Percentiles rank a stretch among this genome's conserved stretches.
Conservation (phyloP, 2,797 vertebrate genomes). For the Tangara arthus region DNA sequence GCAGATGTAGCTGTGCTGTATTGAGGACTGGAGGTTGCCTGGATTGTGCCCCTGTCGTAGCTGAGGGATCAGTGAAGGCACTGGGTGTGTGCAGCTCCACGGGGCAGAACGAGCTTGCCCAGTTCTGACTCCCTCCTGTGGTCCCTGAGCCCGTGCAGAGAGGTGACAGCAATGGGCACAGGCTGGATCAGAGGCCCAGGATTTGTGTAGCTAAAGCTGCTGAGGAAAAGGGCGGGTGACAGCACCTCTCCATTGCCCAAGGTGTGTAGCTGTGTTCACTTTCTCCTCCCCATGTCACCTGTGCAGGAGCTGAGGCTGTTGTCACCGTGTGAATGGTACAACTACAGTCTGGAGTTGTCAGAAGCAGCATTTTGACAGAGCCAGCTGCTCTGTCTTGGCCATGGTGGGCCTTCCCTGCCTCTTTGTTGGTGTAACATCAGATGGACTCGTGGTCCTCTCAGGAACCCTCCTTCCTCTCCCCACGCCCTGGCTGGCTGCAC, state of each 20-base stretch:
- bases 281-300: background rate
- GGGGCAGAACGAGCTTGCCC: background rate
- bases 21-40: background rate
- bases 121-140: background rate
- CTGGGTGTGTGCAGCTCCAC: background rate
- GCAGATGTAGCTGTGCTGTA: background rate
- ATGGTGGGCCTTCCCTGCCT: background rate
- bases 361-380: background rate
- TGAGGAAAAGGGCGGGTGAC: background rate
- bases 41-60: background rate
- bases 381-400: background rate
- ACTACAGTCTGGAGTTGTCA: background rate
- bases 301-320: background rate
- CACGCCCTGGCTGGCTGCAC: background rate
- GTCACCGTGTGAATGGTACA: background rate
- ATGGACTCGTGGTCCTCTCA: slow-evolving; percentile 28
- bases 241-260: background rate
- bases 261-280: background rate
- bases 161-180: background rate
- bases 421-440: background rate
- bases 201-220: background rate
- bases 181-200: background rate
- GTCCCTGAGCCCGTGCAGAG: background rate
- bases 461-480: slow-evolving; percentile 21
- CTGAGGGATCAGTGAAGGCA: background rate